Base-by-base conservation (phyloP, 2,113 vertebrate genomes). In the Neoarius graeffei region DNA sequence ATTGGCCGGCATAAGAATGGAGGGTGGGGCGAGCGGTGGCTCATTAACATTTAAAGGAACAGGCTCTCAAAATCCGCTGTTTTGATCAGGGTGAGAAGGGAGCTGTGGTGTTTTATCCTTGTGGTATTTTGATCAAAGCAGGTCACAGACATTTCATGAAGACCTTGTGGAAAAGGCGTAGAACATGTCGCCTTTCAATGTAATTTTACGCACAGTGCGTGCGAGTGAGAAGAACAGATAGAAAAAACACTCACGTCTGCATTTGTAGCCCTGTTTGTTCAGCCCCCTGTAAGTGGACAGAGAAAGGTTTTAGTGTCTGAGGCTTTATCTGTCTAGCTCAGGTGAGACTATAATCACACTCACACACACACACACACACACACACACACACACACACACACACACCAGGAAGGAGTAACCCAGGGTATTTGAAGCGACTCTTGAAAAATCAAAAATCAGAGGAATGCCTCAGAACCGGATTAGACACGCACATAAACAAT, bases 201-300 rank as follows among this genome's bases (percentile, higher is more conserved):
- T 83, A 25, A 13, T 76, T 64, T 23, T 48, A 73, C 7, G 10
- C 20, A 48, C 17, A 3, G 5, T 42, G 30, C 19, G 30, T 73
- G 69, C 7, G 23, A 10, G 66, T 15, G 66, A 23, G 27, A 30
- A 27, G 7, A 23, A 23, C 13, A 54, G 7, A 56, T 11, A 56
- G 8, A 52, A 27, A 57, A 88, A 66, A 87, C 35, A 99, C 98
- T 98, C 95, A 99, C 98, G 97, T 92, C 97, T 97, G 95, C 98
- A 99, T 93, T 99, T 99, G 93, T 99, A 99, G 90, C 98, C 98
- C 94, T 98, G 98, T 91, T 99, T 98, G 95, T 99, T 99, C 91
- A 99, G 97, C 35, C 98, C 97, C 97, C 98, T 99, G 93, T 91
- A 92, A 93, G 90, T 92, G 81, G 91, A 92, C 94, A 90, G 74